phyloP scores from a whole-genome alignment of 2,797 vertebrate genomes.

The Mastacembelus armatus region DNA sequence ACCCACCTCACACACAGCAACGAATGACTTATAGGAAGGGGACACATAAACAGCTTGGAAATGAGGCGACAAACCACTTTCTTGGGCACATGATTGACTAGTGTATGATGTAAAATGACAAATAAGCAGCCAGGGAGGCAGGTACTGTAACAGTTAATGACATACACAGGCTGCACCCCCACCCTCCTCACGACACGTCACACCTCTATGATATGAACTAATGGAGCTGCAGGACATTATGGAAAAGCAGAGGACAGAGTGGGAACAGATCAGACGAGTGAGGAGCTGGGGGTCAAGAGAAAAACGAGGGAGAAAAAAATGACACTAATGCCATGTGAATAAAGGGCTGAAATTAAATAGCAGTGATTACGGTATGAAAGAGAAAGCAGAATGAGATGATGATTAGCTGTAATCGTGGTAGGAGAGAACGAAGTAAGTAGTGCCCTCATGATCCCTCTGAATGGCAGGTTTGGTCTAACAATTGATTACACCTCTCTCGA shows the following conservation, averaged over 20 bases:
- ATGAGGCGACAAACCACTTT: slow-evolving; percentile 38
- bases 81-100: slow-evolving; percentile 18
- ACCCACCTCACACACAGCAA: slow-evolving; percentile 5
- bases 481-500: slow-evolving; percentile 58
- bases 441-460: slow-evolving; percentile 45
- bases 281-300: slow-evolving; percentile 16
- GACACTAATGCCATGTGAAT: slow-evolving; percentile 45
- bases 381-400: slow-evolving; percentile 63
- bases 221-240: slow-evolving; percentile 64
- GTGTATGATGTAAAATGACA: slow-evolving; percentile 48
- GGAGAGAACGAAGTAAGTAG: slow-evolving; percentile 52
- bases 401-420: slow-evolving; percentile 69
- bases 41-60: slow-evolving; percentile 32
- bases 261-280: slow-evolving; percentile 30
- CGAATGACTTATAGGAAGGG: slow-evolving; percentile 20
- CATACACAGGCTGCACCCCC: slow-evolving; percentile 36
- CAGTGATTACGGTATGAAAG: slow-evolving; percentile 62
- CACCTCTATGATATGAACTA: slow-evolving; percentile 59
- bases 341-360: slow-evolving; percentile 49
- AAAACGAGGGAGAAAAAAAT: slow-evolving; percentile 7
- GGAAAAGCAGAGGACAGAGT: slow-evolving; percentile 47
- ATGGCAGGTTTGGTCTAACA: slow-evolving; percentile 62
- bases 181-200: slow-evolving; percentile 38
- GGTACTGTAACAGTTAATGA: slow-evolving; percentile 46
- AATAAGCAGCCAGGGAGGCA: slow-evolving; percentile 18